phyloP scores from a whole-genome alignment of 2,888 invertebrate species.

The Spialia ferax region DNA sequence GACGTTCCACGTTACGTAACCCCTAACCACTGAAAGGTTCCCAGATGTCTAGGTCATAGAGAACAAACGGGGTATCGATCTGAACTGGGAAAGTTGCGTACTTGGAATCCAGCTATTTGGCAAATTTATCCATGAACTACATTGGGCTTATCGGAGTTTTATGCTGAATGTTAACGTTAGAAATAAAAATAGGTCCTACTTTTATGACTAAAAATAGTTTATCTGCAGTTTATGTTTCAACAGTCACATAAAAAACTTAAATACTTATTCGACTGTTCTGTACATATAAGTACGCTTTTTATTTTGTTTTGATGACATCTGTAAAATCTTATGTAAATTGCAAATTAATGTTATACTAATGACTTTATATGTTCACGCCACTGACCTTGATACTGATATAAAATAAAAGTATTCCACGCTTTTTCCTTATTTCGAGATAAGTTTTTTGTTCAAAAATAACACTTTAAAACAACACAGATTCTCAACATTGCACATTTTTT shows the following conservation, averaged over 20 bases:
- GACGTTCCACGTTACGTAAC: conserved; percentile 17
- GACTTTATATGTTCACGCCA: too few relatives aligned
- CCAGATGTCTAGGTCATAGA: conserved; percentile 60
- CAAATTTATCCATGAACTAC: not conserved
- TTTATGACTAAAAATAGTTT: too few relatives aligned
- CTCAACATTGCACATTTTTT: conserved; percentile 49
- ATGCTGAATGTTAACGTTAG: not conserved
- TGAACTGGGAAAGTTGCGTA: conserved; percentile 44
- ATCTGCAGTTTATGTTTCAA: too few relatives aligned
- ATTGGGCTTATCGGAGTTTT: not conserved
- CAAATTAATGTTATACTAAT: too few relatives aligned
- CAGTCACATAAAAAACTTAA: too few relatives aligned
- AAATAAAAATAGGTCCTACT: not conserved
- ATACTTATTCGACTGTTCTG: too few relatives aligned
- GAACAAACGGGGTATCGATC: conserved; percentile 58
- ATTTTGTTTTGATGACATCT: too few relatives aligned
- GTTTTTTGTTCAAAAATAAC: not conserved
- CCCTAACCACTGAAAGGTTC: conserved; percentile 21
- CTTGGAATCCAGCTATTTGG: not conserved
- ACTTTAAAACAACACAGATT: conserved; percentile 45
- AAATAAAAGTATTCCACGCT: not conserved
- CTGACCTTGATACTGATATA: too few relatives aligned
- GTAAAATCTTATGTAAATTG: too few relatives aligned
- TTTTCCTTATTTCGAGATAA: not conserved
- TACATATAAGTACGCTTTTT: too few relatives aligned